Conservation (phyloP, 2,113 vertebrate genomes). For the Halcyon senegalensis region DNA sequence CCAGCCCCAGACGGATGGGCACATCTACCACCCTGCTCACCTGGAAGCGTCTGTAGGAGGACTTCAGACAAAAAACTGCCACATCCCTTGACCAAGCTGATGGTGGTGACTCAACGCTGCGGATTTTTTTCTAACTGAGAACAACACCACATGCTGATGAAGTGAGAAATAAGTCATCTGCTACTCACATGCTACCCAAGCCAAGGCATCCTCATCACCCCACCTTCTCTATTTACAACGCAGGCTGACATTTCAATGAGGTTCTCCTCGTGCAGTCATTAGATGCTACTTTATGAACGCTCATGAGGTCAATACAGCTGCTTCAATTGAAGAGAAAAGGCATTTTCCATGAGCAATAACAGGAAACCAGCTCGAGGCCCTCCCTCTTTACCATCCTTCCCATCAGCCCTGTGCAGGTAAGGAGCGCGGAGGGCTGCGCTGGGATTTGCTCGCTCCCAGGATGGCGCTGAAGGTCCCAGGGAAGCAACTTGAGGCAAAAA, state of each 20-base stretch:
- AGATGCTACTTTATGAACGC: slow-evolving; percentile 8
- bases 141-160: too few relatives aligned
- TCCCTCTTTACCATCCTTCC: not conserved
- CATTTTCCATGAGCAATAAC: not conserved
- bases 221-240: not conserved
- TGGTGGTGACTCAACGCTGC: too few relatives aligned
- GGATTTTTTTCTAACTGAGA: too few relatives aligned
- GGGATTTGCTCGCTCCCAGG: slow-evolving; percentile 39
- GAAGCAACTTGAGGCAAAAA: slow-evolving; percentile 7
- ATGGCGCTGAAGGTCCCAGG: not conserved
- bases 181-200: too few relatives aligned
- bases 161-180: too few relatives aligned
- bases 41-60: too few relatives aligned
- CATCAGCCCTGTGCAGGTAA: not conserved
- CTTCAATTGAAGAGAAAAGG: not conserved
- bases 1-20: not conserved
- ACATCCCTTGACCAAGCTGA: too few relatives aligned
- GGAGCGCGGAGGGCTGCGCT: not conserved
- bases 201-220: too few relatives aligned
- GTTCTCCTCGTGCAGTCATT: not conserved
- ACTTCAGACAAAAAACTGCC: too few relatives aligned
- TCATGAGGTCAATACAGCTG: slow-evolving; percentile 5
- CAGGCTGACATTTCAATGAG: not conserved
- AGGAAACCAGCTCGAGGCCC: not conserved
- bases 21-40: too few relatives aligned